Evolutionary conservation across 2,113 vertebrate genomes (phyloP), one percentile per base, ranked within the genome.

Genomic region (Phalacrocorax brasilianus): DNA sequence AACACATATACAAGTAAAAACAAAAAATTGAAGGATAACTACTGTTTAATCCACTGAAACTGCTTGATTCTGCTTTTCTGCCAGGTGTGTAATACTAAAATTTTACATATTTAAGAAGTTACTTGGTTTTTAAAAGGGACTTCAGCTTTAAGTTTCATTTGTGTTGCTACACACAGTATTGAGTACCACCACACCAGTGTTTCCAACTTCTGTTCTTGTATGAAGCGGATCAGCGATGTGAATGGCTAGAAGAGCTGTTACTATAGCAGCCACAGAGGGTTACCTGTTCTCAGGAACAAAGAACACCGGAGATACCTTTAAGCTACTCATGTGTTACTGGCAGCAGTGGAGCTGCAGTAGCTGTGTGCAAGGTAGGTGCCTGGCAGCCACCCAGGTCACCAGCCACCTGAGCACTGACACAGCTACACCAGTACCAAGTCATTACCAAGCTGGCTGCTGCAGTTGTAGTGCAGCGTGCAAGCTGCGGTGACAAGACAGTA

Each of bases 141-240:
- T 90, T 65, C 27, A 63, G 19, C 30, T 78, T 42, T 59, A 38
- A 38, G 16, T 77, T 62, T 63, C 33, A 21, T 35, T 63, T 66
- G 4, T n/a, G 20, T 58, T 84, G 18, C 26, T 55, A 4, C 47
- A 14, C 20, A 12, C 5, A 20, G 7, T 44, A 44, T 18, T 42
- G 44, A 53, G 30, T 19, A 63, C 5, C n/a, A n/a, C 20, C 12
- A 40, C 1, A 4, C 3, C 27, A 1, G 0, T 68, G 19, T 75
- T 62, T 68, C 18, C 35, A 5, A 56, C 17, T 19, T 35, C 6
- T 23, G 2, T 5, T 70, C 87, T 79, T 63, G 15, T 33, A 8
- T 42, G 53, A 14, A 53, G 33, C 28, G 12, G 35, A 12, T 66
- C 18, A 65, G 27, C 66, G 12, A 1, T 18, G 23, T 58, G 50